Evolutionary conservation across 2,113 vertebrate species (phyloP), one percentile per base, ranked within the genome.

Genomic region (Uropsilus gracilis): DNA sequence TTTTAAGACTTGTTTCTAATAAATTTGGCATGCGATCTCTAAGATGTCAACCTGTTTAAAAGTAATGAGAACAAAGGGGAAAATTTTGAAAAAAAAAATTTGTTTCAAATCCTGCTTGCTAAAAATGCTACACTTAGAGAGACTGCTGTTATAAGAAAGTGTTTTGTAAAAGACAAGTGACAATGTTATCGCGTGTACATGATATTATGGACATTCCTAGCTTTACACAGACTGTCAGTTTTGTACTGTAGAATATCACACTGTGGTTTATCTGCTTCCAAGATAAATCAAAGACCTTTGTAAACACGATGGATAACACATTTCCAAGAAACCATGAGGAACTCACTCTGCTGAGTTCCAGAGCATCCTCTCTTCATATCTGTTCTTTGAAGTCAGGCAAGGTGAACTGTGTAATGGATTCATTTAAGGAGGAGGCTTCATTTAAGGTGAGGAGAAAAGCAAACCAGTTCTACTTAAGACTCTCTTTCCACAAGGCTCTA

Each of bases 1-100:
- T 98, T 97, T 97, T 72, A 96, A 98, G 90, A 97, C 94, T 97
- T 96, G 69, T 76, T 97, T 84, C 90, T 97, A 96, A 88, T 92
- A 98, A 98, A 97, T 94, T 82, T 89, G 59, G 55, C 94, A 59
- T 28, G 64, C 80, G 97, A 95, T 96, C 46, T 91, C 82, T 88
- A 96, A 96, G 77, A 91, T 87, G 13, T 92, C 66, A 18, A 93
- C 73, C 80, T 94, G 48, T 95, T 93, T 88, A 91, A 39, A 89
- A 97, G 55, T 5, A 37, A 86, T 55, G 34, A 96, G 59, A 77
- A 34, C 26, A 50, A 28, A n/a, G 75, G 64, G 90, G 78, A 81
- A 48, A 50, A 66, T 64, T 86, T 63, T 82, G 83, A 88, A 53
- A 53, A 83, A 59, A 0, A 39, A 0, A 42, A 88, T 68, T 53